Conservation (phyloP, 2,797 vertebrate species). For the Benthosema pterotum region DNA sequence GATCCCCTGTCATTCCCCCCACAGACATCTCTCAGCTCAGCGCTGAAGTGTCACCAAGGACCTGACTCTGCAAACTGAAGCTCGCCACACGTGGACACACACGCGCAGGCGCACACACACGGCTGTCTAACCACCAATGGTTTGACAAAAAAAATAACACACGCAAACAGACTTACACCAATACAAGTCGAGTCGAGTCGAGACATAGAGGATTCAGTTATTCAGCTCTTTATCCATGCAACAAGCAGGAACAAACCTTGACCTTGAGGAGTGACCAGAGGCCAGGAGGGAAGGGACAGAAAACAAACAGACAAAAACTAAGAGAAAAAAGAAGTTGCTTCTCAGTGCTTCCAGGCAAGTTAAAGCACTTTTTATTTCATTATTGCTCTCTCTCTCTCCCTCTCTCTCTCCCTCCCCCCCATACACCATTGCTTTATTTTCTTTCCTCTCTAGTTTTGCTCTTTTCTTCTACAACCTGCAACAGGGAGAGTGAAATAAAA, state of each 20-base stretch:
- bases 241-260: conserved; percentile 38
- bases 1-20: conserved; percentile 22
- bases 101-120: conserved; percentile 18
- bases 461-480: conserved; percentile 38
- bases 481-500: conserved; percentile 1
- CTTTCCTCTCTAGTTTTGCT: conserved; percentile 21
- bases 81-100: conserved; percentile 5
- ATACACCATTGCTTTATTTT: too few relatives aligned
- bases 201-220: too few relatives aligned
- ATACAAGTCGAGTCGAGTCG: too few relatives aligned
- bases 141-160: conserved; percentile 3
- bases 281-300: conserved; percentile 12
- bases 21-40: conserved; percentile 34
- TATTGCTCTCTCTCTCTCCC: background rate
- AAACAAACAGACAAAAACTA: conserved; percentile 35
- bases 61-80: conserved; percentile 52
- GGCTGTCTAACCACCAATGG: conserved; percentile 36
- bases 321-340: conserved; percentile 31
- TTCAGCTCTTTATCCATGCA: conserved; percentile 34
- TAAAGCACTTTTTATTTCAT: conserved; percentile 50
- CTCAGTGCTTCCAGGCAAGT: conserved; percentile 37
- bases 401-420: background rate
- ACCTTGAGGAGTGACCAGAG: conserved; percentile 46
- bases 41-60: conserved; percentile 36
- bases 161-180: too few relatives aligned